Conservation (phyloP, 2,888 invertebrate genomes). For the Thecophora atra region DNA sequence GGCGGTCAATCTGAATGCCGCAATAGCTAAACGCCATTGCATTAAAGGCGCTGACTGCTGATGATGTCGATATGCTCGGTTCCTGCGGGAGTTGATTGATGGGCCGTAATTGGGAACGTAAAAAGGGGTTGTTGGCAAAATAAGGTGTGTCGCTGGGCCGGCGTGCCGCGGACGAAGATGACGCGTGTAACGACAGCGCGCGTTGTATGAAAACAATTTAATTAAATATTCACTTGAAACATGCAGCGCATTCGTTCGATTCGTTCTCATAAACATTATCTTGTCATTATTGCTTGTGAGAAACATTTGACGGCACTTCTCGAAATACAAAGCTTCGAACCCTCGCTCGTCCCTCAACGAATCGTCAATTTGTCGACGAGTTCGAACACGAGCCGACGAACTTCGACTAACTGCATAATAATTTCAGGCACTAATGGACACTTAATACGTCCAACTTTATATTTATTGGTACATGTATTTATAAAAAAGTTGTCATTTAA, state of each 20-base stretch:
- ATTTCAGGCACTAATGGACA: no score
- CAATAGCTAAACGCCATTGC: no score
- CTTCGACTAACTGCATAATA: no score
- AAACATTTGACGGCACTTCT: not conserved
- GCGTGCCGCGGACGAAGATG: slow-evolving; percentile 33
- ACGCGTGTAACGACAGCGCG: slow-evolving; percentile 52
- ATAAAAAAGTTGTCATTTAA: no score
- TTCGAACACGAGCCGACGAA: no score
- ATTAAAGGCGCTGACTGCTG: not conserved
- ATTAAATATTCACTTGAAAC: slow-evolving; percentile 63
- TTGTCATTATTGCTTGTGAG: slow-evolving; percentile 21
- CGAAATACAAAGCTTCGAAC: no score
- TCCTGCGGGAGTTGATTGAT: slow-evolving; percentile 54
- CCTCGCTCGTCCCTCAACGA: no score
- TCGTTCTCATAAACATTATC: slow-evolving; percentile 27
- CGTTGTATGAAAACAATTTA: slow-evolving; percentile 64
- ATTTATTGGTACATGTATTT: no score
- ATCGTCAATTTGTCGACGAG: no score
- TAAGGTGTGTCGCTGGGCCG: slow-evolving; percentile 54
- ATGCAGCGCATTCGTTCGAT: slow-evolving; percentile 21
- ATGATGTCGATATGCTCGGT: slow-evolving; percentile 42
- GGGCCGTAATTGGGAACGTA: slow-evolving; percentile 60
- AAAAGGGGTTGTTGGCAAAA: slow-evolving; percentile 59
- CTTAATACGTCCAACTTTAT: no score
- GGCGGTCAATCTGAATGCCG: no score